phyloP scores from a whole-genome alignment of 1,140 invertebrate species.

The Lineus longissimus region DNA sequence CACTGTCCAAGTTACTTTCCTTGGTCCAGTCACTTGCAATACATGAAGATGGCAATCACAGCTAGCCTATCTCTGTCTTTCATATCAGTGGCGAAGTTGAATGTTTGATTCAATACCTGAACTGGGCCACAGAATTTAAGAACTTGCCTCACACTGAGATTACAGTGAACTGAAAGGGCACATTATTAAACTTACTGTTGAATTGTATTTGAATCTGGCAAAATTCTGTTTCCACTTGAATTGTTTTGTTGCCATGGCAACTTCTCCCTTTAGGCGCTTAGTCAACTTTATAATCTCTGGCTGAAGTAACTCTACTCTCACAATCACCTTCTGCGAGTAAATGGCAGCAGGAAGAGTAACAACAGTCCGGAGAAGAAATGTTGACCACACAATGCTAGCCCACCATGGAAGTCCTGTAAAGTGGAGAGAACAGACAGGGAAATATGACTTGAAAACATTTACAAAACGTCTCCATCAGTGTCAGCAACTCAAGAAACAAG shows the following conservation, averaged over 20 bases:
- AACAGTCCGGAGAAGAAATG: slow-evolving; percentile 62
- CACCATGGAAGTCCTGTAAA: slow-evolving; percentile 76
- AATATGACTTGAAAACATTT: too few species aligned
- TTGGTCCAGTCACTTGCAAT: too few species aligned
- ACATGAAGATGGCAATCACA: too few species aligned
- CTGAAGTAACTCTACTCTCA: slow-evolving; percentile 69
- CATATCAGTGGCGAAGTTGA: too few species aligned
- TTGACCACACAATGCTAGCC: slow-evolving; percentile 69
- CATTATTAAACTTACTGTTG: slow-evolving; percentile 63
- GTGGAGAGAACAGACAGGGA: slow-evolving; percentile 42
- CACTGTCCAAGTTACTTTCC: too few species aligned
- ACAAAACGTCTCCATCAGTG: too few species aligned
- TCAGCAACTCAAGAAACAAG: too few species aligned
- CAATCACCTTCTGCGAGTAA: slow-evolving; percentile 66
- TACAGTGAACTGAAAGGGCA: too few species aligned
- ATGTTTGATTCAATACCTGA: too few species aligned
- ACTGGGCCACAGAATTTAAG: too few species aligned
- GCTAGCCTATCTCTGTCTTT: too few species aligned
- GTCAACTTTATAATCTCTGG: slow-evolving; percentile 68
- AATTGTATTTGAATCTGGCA: slow-evolving; percentile 63
- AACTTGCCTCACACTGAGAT: too few species aligned
- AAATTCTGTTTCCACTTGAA: slow-evolving; percentile 68
- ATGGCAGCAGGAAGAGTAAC: slow-evolving; percentile 73
- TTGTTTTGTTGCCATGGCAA: slow-evolving; percentile 62
- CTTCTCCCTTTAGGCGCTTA: slow-evolving; percentile 68